phyloP scores from a whole-genome alignment of 2,888 invertebrate genomes.

The Aleiodes alternator region DNA sequence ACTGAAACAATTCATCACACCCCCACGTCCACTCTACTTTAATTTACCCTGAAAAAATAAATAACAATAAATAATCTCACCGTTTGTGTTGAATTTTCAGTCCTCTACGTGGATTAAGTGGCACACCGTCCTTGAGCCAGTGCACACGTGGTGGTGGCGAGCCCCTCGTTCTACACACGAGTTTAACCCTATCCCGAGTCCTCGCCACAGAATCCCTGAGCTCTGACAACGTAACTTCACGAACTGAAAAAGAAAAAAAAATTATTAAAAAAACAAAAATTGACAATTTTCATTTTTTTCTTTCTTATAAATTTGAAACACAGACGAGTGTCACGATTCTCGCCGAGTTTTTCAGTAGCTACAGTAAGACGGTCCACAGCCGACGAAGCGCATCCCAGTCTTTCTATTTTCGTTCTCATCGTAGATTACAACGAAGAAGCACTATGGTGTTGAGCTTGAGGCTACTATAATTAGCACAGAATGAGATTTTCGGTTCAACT shows the following conservation, averaged over 20 bases:
- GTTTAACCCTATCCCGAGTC: conserved; percentile 74
- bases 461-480: conserved; percentile 50
- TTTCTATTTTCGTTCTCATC: conserved; percentile 66
- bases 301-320: background rate
- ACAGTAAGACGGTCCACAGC: conserved; percentile 38
- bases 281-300: background rate
- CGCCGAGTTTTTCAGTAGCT: conserved; percentile 35
- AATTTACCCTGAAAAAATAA: too few species aligned
- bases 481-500: conserved; percentile 14
- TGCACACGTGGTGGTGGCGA: conserved; percentile 73
- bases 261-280: conserved; percentile 28
- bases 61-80: conserved; percentile 70
- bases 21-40: too few species aligned
- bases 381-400: conserved; percentile 51
- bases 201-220: conserved; percentile 74
- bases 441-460: conserved; percentile 47
- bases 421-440: conserved; percentile 67
- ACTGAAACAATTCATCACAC: too few species aligned
- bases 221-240: conserved; percentile 74
- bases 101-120: conserved; percentile 72
- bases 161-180: conserved; percentile 74
- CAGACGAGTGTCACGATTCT: conserved; percentile 23
- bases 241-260: conserved; percentile 65
- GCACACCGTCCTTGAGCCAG: conserved; percentile 74
- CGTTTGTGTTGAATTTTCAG: conserved; percentile 74